Evolutionary conservation across 30 jellyfish, hydroid and myxozoan species (phyloP).

Genomic region (Thelohanellus kitauei): DNA sequence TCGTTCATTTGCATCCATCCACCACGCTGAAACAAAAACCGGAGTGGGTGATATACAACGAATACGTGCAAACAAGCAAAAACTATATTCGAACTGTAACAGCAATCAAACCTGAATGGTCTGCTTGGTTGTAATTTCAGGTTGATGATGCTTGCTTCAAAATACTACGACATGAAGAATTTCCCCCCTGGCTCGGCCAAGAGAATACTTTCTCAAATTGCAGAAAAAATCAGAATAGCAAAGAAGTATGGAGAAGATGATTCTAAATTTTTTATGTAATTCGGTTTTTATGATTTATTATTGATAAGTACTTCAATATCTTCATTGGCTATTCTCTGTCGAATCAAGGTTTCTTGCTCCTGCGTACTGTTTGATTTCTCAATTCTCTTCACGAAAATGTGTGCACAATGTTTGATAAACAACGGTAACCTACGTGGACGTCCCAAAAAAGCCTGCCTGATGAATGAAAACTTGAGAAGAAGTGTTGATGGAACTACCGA

Average conservation of each 20-base stretch:
- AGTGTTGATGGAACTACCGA: too few relatives aligned
- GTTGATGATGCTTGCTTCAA: constrained; percentile 66
- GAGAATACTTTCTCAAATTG: constrained; percentile 30
- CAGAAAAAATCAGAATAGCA: constrained; percentile 7
- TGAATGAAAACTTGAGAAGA: too few relatives aligned
- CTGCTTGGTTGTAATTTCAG: constrained; percentile 6
- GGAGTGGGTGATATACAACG: constrained; percentile 90
- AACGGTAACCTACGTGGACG: too few relatives aligned
- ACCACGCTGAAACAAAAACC: constrained; percentile 85
- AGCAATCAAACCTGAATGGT: constrained; percentile 93
- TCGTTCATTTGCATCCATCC: constrained; percentile 85
- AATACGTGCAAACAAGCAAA: constrained; percentile 68
- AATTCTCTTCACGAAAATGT: too few relatives aligned
- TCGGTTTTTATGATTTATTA: too few relatives aligned
- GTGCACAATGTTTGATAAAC: too few relatives aligned
- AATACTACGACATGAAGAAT: constrained; percentile 54
- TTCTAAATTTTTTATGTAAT: too few relatives aligned
- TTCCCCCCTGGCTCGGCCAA: constrained; percentile 92
- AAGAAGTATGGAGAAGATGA: neutral
- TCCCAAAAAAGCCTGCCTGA: too few relatives aligned
- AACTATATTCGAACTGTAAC: constrained; percentile 87
- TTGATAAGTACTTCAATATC: too few relatives aligned
- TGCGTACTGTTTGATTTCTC: too few relatives aligned
- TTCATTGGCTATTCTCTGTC: too few relatives aligned
- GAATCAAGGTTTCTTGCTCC: too few relatives aligned